A percentile compares a stretch with the other conserved stretches of the same genome.
phyloP scores from a whole-genome alignment of 2,113 vertebrate species.

The Corythornis vintsioides region DNA sequence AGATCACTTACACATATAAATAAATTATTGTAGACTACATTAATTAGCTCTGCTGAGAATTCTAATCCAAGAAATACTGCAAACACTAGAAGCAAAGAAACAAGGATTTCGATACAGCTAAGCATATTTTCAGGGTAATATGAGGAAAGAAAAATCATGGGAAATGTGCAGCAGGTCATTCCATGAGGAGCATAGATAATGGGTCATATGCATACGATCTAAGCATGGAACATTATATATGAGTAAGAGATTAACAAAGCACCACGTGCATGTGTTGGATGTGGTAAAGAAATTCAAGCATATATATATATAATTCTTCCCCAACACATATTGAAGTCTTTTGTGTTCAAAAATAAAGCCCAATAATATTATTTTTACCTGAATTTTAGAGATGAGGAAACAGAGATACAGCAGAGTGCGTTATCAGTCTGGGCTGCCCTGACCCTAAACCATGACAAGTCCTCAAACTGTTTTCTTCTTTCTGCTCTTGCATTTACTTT shows the following conservation, averaged over 20 bases:
- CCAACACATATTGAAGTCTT: background rate
- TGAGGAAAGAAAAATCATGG: background rate
- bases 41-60: background rate
- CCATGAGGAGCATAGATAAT: background rate
- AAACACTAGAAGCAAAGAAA: background rate
- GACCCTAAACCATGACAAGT: no score
- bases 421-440: no score
- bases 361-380: background rate
- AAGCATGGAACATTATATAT: background rate
- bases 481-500: background rate
- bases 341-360: background rate
- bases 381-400: background rate
- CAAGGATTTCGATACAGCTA: background rate
- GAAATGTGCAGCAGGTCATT: background rate
- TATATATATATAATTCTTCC: background rate
- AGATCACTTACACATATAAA: background rate
- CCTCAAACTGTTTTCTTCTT: background rate
- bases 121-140: background rate
- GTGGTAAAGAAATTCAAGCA: background rate
- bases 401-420: background rate
- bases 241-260: background rate
- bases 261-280: background rate
- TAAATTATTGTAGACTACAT: background rate
- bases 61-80: background rate
- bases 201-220: background rate